Conservation (phyloP, 2,113 vertebrate genomes). For the Steatornis caripensis region DNA sequence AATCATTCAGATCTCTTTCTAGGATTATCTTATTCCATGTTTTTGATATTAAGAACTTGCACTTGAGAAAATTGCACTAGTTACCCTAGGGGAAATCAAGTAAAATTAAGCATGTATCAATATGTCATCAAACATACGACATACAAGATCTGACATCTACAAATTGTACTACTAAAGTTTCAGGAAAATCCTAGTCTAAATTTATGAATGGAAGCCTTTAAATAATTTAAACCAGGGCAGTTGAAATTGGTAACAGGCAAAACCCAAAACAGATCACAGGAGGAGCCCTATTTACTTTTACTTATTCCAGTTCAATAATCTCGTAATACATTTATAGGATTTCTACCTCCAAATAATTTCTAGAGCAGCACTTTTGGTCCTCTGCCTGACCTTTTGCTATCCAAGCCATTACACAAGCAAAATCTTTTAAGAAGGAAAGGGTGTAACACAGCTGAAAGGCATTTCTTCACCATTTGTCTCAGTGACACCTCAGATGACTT, state of each 20-base stretch:
- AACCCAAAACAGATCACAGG: not conserved
- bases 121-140: not conserved
- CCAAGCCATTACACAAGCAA: not conserved
- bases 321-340: not conserved
- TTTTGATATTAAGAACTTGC: not conserved
- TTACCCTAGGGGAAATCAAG: not conserved
- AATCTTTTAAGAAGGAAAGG: not conserved
- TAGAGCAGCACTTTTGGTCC: not conserved
- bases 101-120: not conserved
- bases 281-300: constrained; percentile 3
- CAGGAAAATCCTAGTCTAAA: constrained; percentile 24
- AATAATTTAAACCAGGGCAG: constrained; percentile 2
- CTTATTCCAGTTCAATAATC: not conserved
- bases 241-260: constrained; percentile 32
- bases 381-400: not conserved
- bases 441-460: not conserved
- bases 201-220: constrained; percentile 6
- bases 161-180: not conserved
- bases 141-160: not conserved
- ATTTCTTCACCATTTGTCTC: not conserved
- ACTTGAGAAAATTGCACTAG: not conserved
- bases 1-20: not conserved
- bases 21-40: not conserved
- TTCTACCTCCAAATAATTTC: not conserved
- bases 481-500: not conserved